These are phyloP conservation scores for Fringilla coelebs DNA, from an alignment of 2,797 vertebrate genomes.

Conservation along the genomic window DNA sequence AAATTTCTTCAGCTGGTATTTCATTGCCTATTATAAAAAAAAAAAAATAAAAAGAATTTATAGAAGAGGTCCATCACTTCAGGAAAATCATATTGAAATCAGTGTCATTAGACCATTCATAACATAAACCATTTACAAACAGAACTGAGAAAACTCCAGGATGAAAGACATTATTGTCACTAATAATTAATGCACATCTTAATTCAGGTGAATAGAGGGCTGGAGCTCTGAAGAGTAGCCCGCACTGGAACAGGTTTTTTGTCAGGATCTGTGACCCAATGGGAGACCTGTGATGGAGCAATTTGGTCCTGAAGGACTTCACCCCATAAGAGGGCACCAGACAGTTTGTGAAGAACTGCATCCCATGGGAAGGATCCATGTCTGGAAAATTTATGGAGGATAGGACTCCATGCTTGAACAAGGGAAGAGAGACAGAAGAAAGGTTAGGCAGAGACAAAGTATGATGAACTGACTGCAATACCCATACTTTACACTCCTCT, in stretches of 20 bases:
- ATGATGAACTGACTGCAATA: not conserved
- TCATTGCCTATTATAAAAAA: not conserved
- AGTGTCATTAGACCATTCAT: not conserved
- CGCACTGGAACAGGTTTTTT: not conserved
- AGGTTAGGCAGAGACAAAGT: not conserved
- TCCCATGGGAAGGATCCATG: rapidly evolving
- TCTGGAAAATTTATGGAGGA: not conserved
- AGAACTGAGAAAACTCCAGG: not conserved
- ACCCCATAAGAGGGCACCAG: rapidly evolving
- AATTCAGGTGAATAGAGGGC: not conserved
- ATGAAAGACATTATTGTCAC: not conserved
- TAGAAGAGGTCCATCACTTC: not conserved
- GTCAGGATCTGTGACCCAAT: not conserved
- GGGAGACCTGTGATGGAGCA: not conserved
- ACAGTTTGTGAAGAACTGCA: not conserved
- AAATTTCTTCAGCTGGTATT: not conserved
- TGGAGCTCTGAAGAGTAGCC: not conserved
- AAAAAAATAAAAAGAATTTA: not conserved
- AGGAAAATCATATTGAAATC: not conserved
- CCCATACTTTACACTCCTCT: not conserved
- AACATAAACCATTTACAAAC: not conserved
- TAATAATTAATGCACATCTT: not conserved
- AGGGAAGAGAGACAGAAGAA: not conserved
- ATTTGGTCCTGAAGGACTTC: not conserved
- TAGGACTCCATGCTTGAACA: not conserved